A percentile compares a stretch with the other conserved stretches of the same genome.
These are phyloP conservation scores for Lophius piscatorius DNA, from an alignment of 2,113 vertebrate genomes.

Conservation along the genomic window DNA sequence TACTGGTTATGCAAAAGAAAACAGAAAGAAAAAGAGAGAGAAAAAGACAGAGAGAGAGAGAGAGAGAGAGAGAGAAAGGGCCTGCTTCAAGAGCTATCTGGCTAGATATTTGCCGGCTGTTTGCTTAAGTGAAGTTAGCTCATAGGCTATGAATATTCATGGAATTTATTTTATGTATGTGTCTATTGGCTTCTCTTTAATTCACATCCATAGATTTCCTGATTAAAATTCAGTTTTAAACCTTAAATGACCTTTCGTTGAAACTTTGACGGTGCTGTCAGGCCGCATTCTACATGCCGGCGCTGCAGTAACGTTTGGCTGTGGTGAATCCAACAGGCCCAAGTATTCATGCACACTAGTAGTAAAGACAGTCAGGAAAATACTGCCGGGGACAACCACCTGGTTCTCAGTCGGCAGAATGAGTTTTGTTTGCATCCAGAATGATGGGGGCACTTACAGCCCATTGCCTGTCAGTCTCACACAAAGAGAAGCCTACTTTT, in stretches of 20 bases:
- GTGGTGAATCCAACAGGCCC: constrained; percentile 25
- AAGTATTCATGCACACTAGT: constrained; percentile 2
- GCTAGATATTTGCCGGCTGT: constrained; percentile 70
- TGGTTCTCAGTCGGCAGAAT: background rate
- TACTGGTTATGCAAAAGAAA: too few species aligned
- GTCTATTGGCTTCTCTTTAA: constrained; percentile 35
- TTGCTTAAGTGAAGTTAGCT: constrained; percentile 64
- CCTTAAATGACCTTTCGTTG: constrained; percentile 64
- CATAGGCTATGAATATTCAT: constrained; percentile 74
- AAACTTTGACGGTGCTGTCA: constrained; percentile 33
- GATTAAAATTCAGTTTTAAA: constrained; percentile 59
- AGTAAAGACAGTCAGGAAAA: constrained; percentile 16
- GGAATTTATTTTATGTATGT: constrained; percentile 39
- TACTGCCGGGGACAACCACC: constrained; percentile 2
- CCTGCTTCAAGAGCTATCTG: constrained; percentile 35
- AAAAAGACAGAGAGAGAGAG: background rate
- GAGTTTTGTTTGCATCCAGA: constrained; percentile 17
- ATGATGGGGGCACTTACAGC: constrained; percentile 36
- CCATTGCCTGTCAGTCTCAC: constrained; percentile 30
- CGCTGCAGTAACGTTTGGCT: constrained; percentile 18
- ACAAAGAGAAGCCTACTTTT: constrained; percentile 34
- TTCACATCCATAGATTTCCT: constrained; percentile 67
- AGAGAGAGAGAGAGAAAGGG: background rate
- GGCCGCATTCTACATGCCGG: constrained; percentile 13
- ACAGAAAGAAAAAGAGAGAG: background rate